phyloP scores from a whole-genome alignment of 2,113 vertebrate species.

The Entomyzon cyanotis region DNA sequence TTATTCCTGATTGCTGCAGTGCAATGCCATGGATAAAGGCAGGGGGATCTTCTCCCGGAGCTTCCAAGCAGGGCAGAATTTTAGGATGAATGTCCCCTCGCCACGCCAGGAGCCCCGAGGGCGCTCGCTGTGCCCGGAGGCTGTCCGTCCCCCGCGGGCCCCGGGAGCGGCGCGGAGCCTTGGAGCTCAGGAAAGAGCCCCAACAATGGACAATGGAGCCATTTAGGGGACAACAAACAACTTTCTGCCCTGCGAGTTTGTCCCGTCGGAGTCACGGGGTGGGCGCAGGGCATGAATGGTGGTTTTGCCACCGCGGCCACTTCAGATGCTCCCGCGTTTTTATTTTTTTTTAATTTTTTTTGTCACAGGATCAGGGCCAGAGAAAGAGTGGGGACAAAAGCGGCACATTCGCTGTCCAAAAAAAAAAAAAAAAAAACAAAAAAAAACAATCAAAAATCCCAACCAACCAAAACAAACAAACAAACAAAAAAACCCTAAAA shows the following conservation, averaged over 20 bases:
- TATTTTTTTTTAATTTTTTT: background rate
- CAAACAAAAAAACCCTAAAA: too few species aligned
- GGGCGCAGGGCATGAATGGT: background rate
- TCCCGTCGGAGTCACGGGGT: constrained; percentile 35
- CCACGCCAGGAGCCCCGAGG: background rate
- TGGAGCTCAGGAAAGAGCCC: constrained; percentile 14
- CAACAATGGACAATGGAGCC: constrained; percentile 59
- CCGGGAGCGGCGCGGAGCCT: background rate
- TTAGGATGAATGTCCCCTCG: background rate
- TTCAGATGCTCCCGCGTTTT: background rate
- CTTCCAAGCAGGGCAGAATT: background rate
- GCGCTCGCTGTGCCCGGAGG: background rate
- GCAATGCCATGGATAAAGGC: fast-evolving
- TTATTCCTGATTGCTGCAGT: background rate
- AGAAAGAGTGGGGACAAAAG: background rate
- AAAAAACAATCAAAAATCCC: too few species aligned
- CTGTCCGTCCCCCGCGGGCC: background rate
- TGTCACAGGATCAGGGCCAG: background rate
- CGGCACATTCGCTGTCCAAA: background rate
- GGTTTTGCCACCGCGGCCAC: background rate
- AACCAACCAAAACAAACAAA: too few species aligned
- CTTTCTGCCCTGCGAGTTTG: constrained; percentile 32
- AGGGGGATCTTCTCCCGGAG: background rate
- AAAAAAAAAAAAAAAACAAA: background rate
- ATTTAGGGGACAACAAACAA: constrained; percentile 49